Conservation (phyloP, 2,797 vertebrate species). For the Hoplostethus mediterraneus region DNA sequence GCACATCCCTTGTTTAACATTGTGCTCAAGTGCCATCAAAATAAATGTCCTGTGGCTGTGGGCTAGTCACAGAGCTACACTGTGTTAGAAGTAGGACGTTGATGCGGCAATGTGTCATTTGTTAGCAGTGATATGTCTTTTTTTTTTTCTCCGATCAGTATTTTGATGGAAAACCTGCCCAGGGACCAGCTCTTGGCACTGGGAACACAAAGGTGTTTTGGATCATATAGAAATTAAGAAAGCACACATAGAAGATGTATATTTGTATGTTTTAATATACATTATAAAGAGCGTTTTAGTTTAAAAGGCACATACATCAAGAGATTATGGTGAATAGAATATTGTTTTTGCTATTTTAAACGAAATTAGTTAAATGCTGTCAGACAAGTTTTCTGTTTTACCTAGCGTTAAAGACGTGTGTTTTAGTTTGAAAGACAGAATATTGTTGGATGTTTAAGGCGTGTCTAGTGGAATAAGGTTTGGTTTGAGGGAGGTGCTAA, state of each 20-base stretch:
- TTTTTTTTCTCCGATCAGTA: too few relatives aligned
- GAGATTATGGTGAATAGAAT: slow-evolving; percentile 11
- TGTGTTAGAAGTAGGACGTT: too few relatives aligned
- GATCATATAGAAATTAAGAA: slow-evolving; percentile 7
- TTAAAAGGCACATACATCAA: slow-evolving; percentile 7
- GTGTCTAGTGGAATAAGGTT: neutral
- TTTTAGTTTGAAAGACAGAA: too few relatives aligned
- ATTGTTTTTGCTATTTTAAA: neutral
- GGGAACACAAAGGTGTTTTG: slow-evolving; percentile 17
- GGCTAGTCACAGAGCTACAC: slow-evolving; percentile 30
- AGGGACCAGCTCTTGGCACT: too few relatives aligned
- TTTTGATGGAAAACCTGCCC: slow-evolving; percentile 7
- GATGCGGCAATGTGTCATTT: too few relatives aligned
- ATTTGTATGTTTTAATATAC: neutral
- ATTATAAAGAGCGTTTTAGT: slow-evolving; percentile 15
- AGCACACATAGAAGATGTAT: slow-evolving; percentile 32
- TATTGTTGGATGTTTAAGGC: neutral
- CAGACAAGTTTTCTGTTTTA: neutral
- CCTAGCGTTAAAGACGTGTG: too few relatives aligned
- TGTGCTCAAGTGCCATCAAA: slow-evolving; percentile 58
- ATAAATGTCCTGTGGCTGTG: slow-evolving; percentile 32
- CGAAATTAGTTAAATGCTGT: neutral
- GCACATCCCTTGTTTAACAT: slow-evolving; percentile 20
- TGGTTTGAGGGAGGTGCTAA: neutral
- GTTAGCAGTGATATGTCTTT: too few relatives aligned